Evolutionary conservation across 1,140 invertebrate species (phyloP), one percentile per base, ranked within the genome.

Genomic region (Drosophila equinoxialis): DNA sequence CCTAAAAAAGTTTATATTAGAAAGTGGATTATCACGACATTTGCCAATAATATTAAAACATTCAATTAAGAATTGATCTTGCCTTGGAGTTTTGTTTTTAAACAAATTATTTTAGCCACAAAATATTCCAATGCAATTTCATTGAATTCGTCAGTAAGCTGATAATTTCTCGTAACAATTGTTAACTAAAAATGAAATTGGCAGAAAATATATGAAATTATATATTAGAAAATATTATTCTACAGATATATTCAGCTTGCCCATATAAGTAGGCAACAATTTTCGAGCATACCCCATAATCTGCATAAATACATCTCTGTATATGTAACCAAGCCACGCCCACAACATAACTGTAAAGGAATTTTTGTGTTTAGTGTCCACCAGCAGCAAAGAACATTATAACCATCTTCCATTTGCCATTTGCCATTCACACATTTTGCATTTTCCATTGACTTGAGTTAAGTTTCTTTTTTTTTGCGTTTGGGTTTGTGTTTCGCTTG

Each of bases 391-490:
- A 10, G 17, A 11, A 51, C 45, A 51, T 48, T 20, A 48, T 48
- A 48, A 48, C 17, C 45, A 48, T 51, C 45, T 37, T 17, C 33
- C 57, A 37, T 37, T 67, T 61, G 37, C 11, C 39, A 30, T 62
- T 17, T 33, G 37, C 11, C 39, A 30, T 62, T 17, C 33, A 68
- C 62, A 37, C 35, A 37, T 37, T 39, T 39, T 13, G 37, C 67
- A 78, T 86, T 84, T 85, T 66, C 66, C 60, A 86, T 73, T 77
- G 81, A 67, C 81, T 79, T 55, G 65, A 70, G 74, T 69, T 75
- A 63, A 62, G 74, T 64, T 65, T 55, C 2, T 23, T 23, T 23
- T 54, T 35, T 23, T 54, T 30, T 30, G 5, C 30, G 30, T 30
- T 30, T 30, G 30, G 30, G 62, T 66, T 72, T 73, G 45, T 14